A percentile compares a stretch with the other conserved stretches of the same genome.
These are phyloP conservation scores for Erpornis zantholeuca DNA, from an alignment of 2,113 vertebrate species.

Conservation along the genomic window DNA sequence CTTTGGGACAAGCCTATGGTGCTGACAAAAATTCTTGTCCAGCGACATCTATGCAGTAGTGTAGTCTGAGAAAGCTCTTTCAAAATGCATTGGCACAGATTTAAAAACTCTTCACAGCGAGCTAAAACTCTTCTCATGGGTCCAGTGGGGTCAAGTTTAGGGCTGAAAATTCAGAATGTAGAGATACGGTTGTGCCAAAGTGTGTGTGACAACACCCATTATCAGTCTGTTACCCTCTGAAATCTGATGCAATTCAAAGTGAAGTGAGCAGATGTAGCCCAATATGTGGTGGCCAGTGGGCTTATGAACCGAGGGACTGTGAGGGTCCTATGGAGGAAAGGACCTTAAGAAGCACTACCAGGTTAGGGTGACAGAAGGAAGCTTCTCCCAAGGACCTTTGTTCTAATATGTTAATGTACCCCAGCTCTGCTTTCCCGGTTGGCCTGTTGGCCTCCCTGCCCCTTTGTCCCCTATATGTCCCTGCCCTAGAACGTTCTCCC, in stretches of 20 bases:
- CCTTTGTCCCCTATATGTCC: no score
- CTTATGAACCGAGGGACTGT: no score
- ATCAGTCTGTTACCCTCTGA: neutral
- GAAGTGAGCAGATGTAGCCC: slow-evolving; percentile 16
- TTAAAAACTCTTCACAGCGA: neutral
- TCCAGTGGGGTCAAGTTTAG: neutral
- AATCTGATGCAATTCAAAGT: neutral
- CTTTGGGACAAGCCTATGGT: neutral
- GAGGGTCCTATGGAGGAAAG: no score
- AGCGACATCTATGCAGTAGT: neutral
- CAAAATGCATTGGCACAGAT: neutral
- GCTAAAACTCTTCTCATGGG: neutral
- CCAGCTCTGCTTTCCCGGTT: no score
- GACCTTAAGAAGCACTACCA: no score
- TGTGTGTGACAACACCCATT: neutral
- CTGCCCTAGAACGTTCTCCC: no score
- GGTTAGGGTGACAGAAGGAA: no score
- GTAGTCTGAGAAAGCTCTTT: neutral
- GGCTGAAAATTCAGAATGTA: neutral
- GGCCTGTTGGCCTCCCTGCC: no score
- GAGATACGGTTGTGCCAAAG: neutral
- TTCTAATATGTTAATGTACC: no score
- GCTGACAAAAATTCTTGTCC: neutral
- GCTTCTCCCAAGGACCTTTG: no score
- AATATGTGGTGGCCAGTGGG: neutral